Evolutionary conservation across 2,888 invertebrate genomes (phyloP), one percentile per base, ranked within the genome.

Genomic region (Mystacides longicornis): DNA sequence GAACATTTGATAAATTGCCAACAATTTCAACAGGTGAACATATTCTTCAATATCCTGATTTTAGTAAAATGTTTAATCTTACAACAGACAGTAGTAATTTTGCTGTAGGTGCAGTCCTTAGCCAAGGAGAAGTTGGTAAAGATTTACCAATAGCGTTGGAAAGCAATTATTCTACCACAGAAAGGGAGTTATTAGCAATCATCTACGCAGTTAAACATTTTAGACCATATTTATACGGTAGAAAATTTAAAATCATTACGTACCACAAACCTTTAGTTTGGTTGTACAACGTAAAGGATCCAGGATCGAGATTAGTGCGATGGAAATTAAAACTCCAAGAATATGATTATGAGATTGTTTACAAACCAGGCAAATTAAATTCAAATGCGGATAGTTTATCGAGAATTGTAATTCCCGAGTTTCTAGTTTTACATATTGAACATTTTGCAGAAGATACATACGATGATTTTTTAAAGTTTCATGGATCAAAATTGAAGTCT

Each of bases 321-420:
- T 70, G 67, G 68, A 51, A 63, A 52, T 54, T 70, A 48, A 48
- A 49, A 54, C 52, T 68, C 27, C 68, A n/a, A n/a, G n/a, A n/a
- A n/a, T n/a, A n/a, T n/a, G n/a, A n/a, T n/a, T n/a, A 64, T 53
- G 57, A 64, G 57, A 64, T 67, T 23, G 49, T 55, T 19, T 60
- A 65, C 48, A 67, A 65, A 62, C 58, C 62, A 7, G 66, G 66
- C 11, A 62, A 62, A 60, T 54, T 64, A 52, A 67, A 67, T 54
- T 60, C 57, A 3, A 65, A 67, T 50, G 65, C 65, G 14, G 63
- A 63, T 18, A 62, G 63, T 4, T 51, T 63, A 14, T 63, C 63
- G 1, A 22, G 63, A 14, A 57, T 43, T 31, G 16, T 16, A 43
- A 43, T 43, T 16, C 43, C 7, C 7, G 43, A 43, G 43, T 43